These are phyloP conservation scores for Melanocharis versteri DNA, from an alignment of 2,113 vertebrate genomes.

Conservation along the genomic window DNA sequence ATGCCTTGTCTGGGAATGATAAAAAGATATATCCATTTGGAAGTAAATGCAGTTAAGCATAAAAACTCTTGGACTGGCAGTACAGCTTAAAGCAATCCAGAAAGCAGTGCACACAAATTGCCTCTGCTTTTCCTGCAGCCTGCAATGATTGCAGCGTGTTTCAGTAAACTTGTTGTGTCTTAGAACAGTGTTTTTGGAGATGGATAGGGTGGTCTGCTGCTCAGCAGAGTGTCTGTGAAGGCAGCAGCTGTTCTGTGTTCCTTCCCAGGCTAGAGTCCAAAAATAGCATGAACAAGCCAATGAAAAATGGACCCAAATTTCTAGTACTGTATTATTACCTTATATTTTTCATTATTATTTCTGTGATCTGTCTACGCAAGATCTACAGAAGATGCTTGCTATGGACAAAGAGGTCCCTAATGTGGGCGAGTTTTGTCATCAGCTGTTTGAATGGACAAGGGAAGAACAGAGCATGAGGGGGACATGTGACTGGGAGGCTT, in stretches of 20 bases:
- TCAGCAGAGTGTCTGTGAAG: neutral
- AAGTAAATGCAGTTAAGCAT: neutral
- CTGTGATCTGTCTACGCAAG: neutral
- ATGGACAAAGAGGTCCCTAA: neutral
- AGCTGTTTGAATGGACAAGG: neutral
- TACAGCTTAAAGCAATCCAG: neutral
- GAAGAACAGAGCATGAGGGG: neutral
- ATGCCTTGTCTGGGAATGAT: neutral
- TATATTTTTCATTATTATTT: neutral
- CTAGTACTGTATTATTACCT: neutral
- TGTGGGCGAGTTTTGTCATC: neutral
- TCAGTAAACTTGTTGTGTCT: neutral
- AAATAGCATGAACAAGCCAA: neutral
- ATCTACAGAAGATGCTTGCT: neutral
- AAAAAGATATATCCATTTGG: neutral
- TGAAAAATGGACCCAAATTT: neutral
- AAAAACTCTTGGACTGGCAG: neutral
- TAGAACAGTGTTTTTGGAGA: neutral
- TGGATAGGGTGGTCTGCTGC: neutral
- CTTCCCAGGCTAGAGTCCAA: neutral
- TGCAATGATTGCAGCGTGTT: neutral
- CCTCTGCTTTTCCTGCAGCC: neutral
- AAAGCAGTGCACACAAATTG: neutral
- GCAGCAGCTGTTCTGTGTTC: neutral
- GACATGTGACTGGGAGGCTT: fast-evolving